phyloP scores from a whole-genome alignment of 2,113 vertebrate genomes.

The Aptenodytes forsteri region DNA sequence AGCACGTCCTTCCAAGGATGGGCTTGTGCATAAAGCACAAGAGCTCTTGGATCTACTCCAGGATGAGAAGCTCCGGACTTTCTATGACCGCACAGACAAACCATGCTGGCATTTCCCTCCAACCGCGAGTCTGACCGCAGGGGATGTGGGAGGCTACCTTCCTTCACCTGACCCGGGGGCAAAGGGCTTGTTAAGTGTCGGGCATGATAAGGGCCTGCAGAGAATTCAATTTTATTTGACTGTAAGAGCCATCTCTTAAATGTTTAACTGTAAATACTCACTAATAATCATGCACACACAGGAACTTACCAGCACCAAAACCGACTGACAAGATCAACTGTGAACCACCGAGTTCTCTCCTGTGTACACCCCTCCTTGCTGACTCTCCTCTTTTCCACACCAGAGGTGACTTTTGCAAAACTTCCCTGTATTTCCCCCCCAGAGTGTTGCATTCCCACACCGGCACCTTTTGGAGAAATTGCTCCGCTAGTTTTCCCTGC shows the following conservation, averaged over 20 bases:
- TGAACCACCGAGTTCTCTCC: neutral
- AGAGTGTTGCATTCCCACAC: neutral
- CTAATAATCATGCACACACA: neutral
- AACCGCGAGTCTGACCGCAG: neutral
- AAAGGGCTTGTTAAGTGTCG: neutral
- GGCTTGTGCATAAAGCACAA: neutral
- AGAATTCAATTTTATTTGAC: neutral
- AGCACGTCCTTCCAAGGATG: neutral
- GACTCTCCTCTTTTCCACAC: neutral
- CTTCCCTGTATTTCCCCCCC: too few relatives aligned
- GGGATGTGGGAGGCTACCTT: neutral
- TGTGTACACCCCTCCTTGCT: rapidly evolving
- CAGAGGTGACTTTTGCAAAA: neutral
- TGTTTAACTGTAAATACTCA: neutral
- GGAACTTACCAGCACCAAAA: neutral
- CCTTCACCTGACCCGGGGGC: neutral
- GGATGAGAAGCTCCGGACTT: neutral
- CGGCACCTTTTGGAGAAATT: neutral
- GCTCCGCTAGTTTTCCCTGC: neutral
- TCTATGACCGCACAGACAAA: neutral
- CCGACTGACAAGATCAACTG: neutral
- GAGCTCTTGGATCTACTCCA: neutral
- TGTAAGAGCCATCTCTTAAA: neutral
- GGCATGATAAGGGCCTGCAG: neutral
- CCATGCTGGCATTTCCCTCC: neutral